A percentile compares a stretch with the other conserved stretches of the same genome.
Evolutionary conservation across 2,797 vertebrate species (phyloP).

Genomic region (Vireo griseus): DNA sequence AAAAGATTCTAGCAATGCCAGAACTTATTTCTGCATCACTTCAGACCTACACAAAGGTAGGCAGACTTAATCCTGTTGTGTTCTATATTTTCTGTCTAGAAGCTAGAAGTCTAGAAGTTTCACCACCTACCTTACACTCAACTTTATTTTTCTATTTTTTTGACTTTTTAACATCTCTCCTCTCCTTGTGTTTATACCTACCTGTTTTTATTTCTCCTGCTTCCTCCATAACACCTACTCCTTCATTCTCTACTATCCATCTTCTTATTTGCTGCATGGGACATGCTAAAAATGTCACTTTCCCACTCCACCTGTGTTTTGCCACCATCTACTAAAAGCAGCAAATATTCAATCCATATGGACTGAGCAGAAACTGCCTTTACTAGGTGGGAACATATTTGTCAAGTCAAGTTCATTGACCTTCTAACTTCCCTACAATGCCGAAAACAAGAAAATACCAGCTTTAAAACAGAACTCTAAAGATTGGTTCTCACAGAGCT

Average conservation of each 20-base stretch:
- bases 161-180: neutral
- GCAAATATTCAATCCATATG: neutral
- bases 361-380: neutral
- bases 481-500: neutral
- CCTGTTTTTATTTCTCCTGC: neutral
- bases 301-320: neutral
- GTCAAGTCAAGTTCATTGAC: neutral
- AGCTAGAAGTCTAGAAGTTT: neutral
- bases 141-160: neutral
- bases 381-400: neutral
- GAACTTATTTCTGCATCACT: neutral
- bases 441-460: neutral
- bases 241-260: neutral
- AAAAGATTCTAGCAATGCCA: neutral
- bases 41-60: neutral
- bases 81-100: neutral
- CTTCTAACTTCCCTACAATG: neutral
- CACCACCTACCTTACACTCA: rapidly evolving
- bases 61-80: neutral
- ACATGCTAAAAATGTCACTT: neutral
- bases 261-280: neutral
- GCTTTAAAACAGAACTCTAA: neutral
- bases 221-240: neutral
- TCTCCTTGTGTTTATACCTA: neutral
- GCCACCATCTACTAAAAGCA: neutral